phyloP scores from a whole-genome alignment of 2,797 vertebrate species.

The Epinephelus awoara region DNA sequence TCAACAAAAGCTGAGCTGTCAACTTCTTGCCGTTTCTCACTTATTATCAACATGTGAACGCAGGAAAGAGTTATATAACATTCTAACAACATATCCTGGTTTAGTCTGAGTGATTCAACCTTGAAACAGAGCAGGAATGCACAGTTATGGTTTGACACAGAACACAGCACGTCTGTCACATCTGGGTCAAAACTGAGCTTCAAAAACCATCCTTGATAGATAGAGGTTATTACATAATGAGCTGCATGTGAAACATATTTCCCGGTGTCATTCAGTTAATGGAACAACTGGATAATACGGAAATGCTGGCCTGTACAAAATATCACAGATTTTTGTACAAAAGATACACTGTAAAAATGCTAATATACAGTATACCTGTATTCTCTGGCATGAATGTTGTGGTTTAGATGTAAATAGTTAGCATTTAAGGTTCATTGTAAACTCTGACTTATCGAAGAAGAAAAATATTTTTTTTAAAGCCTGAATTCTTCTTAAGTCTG shows the following conservation, averaged over 20 bases:
- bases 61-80: conserved; percentile 39
- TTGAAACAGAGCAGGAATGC: conserved; percentile 64
- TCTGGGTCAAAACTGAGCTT: conserved; percentile 48
- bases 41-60: conserved; percentile 51
- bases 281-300: not conserved
- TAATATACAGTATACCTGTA: not conserved
- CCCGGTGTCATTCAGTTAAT: not conserved
- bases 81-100: conserved; percentile 50
- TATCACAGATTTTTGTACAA: not conserved
- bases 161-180: conserved; percentile 39
- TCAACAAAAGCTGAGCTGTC: not conserved
- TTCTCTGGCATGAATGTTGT: not conserved
- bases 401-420: not conserved
- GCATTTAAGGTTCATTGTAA: too few relatives aligned
- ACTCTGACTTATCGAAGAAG: too few relatives aligned
- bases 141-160: conserved; percentile 45
- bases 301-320: not conserved
- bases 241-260: not conserved
- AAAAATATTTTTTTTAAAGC: too few relatives aligned
- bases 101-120: conserved; percentile 70
- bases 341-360: not conserved
- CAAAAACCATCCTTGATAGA: conserved; percentile 23
- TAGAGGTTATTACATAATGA: conserved; percentile 35
- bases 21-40: not conserved
- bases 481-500: too few relatives aligned